Percentiles rank a stretch among this genome's conserved stretches.
These are phyloP conservation scores for Rhea pennata DNA, from an alignment of 2,113 vertebrate genomes.

Conservation along the genomic window DNA sequence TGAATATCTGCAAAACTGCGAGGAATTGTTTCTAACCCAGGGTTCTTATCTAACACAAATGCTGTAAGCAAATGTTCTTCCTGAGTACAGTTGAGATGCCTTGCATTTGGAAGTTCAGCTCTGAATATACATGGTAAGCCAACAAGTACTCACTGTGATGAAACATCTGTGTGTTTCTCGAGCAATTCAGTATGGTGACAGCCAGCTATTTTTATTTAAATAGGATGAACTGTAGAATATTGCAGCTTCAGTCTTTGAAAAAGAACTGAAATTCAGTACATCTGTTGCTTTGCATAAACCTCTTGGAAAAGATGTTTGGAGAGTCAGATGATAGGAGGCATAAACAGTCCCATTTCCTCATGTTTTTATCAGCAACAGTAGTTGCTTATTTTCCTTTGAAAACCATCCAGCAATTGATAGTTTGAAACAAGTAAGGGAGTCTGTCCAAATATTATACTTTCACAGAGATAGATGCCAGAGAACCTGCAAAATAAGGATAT, in stretches of 20 bases:
- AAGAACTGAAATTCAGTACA: not conserved
- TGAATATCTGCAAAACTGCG: not conserved
- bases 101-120: not conserved
- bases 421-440: not conserved
- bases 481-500: not conserved
- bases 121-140: not conserved
- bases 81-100: not conserved
- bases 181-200: not conserved
- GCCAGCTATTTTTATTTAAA: not conserved
- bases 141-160: not conserved
- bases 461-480: not conserved
- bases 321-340: not conserved
- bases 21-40: not conserved
- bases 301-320: not conserved
- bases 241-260: not conserved
- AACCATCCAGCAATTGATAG: not conserved
- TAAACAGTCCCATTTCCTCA: not conserved
- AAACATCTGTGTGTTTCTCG: not conserved
- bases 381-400: not conserved
- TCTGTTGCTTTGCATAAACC: not conserved
- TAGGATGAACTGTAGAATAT: not conserved
- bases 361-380: not conserved
- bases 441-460: not conserved
- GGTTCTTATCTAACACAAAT: not conserved
- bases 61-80: not conserved